These are phyloP conservation scores for Ginglymostoma cirratum DNA, from an alignment of 2,113 vertebrate species.

Conservation along the genomic window DNA sequence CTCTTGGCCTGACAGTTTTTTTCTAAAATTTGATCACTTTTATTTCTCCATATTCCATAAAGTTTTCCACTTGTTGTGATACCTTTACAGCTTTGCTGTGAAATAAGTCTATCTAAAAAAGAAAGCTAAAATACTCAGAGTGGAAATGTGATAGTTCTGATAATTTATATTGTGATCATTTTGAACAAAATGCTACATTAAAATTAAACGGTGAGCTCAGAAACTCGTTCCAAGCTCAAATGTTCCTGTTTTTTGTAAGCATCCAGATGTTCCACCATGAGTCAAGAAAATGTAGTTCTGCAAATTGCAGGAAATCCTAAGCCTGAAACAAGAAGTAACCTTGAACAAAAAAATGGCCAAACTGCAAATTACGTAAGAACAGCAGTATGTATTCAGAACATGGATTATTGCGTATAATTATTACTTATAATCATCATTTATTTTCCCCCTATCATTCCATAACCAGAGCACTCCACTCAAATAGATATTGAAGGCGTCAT, in stretches of 20 bases:
- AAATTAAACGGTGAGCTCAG: neutral
- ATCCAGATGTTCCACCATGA: slow-evolving; percentile 42
- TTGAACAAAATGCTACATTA: neutral
- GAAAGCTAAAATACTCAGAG: neutral
- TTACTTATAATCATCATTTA: neutral
- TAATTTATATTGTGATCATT: neutral
- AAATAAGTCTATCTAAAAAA: neutral
- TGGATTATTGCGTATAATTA: neutral
- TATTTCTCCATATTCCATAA: neutral
- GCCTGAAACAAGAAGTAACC: slow-evolving; percentile 11
- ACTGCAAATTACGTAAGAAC: neutral
- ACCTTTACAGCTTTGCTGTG: neutral
- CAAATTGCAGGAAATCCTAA: slow-evolving; percentile 42
- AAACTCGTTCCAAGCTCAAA: neutral
- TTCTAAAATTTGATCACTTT: neutral
- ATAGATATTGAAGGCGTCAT: neutral
- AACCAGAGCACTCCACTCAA: neutral
- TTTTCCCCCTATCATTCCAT: neutral
- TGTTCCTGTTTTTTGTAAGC: slow-evolving; percentile 56
- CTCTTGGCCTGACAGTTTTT: neutral
- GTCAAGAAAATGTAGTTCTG: slow-evolving; percentile 50
- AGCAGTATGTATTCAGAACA: slow-evolving; percentile 1
- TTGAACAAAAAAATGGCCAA: neutral
- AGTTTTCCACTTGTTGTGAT: neutral
- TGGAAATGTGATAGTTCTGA: neutral